Base-by-base conservation (phyloP, 2,797 vertebrate genomes). In the Urocyon cinereoargenteus region DNA sequence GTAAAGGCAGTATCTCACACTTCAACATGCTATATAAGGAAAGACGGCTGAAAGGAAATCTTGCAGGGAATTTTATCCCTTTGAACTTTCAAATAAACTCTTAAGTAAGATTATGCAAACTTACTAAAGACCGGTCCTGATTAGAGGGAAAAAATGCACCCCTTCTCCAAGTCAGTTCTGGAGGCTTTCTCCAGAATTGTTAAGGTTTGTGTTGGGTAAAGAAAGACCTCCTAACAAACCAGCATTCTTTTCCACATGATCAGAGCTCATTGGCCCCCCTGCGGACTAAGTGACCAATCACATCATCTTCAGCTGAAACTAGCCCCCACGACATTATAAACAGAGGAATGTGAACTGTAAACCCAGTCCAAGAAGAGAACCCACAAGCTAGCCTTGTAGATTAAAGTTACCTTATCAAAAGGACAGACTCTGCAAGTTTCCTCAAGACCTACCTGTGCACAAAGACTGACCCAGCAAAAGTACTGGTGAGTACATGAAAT, bases 211-310 rank as follows among this genome's bases (percentile, higher is more conserved):
- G 96, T 98, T 98, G 98, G 97, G 98, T 98, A 98, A 98, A 98
- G 98, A 98, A 98, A 98, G 97, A 34, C 82, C 97, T 98, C 97
- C 98, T 98, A 99, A 99, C 99, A 99, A 99, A 99, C 98, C 99
- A 99, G 99, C 99, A 99, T 99, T 99, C 99, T 99, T 99, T 99
- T 99, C 98, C 98, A 99, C 98, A 98, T 98, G 98, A 99, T 98
- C 98, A 98, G 98, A 98, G 98, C 97, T 99, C 99, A 99, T 99
- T 99, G 90, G 99, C 99, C 99, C 98, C 99, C 99, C 99, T 99
- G 99, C 99, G 99, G 99, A 99, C 99, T 99, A 99, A 99, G 99
- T 99, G 99, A 99, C 99, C 99, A 99, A 99, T 99, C 99, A 99
- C 99, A 99, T 99, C 99, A 99, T 98, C 99, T 98, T 99, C 98